Percentiles rank a stretch among this genome's conserved stretches.
These are phyloP conservation scores for Hetaerina americana DNA, from an alignment of 1,140 invertebrate genomes.

Conservation along the genomic window DNA sequence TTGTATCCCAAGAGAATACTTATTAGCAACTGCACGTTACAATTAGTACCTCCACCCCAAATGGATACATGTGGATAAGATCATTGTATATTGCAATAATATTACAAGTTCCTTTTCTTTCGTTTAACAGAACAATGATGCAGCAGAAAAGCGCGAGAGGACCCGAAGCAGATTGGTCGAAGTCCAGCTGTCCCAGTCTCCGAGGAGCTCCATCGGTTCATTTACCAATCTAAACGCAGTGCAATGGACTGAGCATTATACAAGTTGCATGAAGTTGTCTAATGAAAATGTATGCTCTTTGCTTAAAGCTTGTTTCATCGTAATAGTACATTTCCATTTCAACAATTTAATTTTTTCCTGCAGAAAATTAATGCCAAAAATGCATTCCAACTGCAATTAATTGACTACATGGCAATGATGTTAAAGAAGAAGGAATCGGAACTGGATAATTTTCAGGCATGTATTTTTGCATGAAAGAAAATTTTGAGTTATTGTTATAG, in stretches of 20 bases:
- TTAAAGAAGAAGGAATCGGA: conserved; percentile 46
- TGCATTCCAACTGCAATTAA: conserved; percentile 69
- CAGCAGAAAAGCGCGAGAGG: conserved; percentile 25
- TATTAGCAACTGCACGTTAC: not conserved
- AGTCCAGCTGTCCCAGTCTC: conserved; percentile 16
- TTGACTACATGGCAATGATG: conserved; percentile 66
- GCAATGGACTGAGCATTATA: conserved; percentile 48
- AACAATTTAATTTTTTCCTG: conserved; percentile 20
- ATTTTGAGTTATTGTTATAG: no score
- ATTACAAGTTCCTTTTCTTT: not conserved
- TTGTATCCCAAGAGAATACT: not conserved
- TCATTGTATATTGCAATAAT: not conserved
- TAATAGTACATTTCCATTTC: not conserved
- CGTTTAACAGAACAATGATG: conserved; percentile 24
- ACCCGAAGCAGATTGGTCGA: conserved; percentile 23
- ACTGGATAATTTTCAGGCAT: conserved; percentile 51
- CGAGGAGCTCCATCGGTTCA: conserved; percentile 13
- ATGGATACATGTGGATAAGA: no score
- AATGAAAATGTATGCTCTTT: conserved; percentile 54
- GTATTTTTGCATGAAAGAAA: no score
- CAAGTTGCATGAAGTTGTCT: conserved; percentile 50
- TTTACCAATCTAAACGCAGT: conserved; percentile 25
- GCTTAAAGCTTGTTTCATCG: not conserved
- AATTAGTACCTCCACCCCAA: no score
- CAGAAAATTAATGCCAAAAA: conserved; percentile 74